A percentile compares a stretch with the other conserved stretches of the same genome.
phyloP scores from a whole-genome alignment of 2,888 invertebrate genomes.

The Odontomyia ornata region DNA sequence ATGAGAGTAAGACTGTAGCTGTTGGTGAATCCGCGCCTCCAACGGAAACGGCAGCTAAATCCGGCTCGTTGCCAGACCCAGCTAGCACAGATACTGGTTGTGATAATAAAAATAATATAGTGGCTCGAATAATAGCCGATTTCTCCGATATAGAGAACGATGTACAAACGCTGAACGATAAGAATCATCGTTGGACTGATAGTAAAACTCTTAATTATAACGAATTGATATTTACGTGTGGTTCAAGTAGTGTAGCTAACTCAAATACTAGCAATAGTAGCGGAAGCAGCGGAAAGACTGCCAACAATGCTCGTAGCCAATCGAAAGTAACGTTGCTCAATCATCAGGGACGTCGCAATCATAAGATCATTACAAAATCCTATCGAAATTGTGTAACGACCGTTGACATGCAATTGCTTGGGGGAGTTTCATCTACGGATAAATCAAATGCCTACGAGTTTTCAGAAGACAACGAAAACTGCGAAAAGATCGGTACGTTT shows the following conservation, averaged over 20 bases:
- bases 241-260: conserved; percentile 51
- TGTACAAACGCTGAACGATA: conserved; percentile 56
- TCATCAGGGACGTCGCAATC: conserved; percentile 58
- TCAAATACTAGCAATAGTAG: conserved; percentile 41
- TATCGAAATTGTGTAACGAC: conserved; percentile 61
- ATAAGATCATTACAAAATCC: conserved; percentile 62
- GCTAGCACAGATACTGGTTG: conserved; percentile 55
- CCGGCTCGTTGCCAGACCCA: conserved; percentile 54
- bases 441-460: conserved; percentile 77
- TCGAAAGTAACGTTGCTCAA: conserved; percentile 54
- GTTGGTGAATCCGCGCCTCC: conserved; percentile 6
- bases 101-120: conserved; percentile 68
- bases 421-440: conserved; percentile 66
- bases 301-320: conserved; percentile 43
- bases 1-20: conserved; percentile 58
- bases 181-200: conserved; percentile 56
- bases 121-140: conserved; percentile 71
- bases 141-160: conserved; percentile 72
- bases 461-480: conserved; percentile 83
- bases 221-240: conserved; percentile 67
- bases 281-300: conserved; percentile 26
- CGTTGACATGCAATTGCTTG: conserved; percentile 57
- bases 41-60: background rate
- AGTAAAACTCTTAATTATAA: conserved; percentile 60
- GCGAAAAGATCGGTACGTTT: conserved; percentile 86